phyloP scores from a whole-genome alignment of 2,888 invertebrate species.

The Chrysotoxum bicinctum region DNA sequence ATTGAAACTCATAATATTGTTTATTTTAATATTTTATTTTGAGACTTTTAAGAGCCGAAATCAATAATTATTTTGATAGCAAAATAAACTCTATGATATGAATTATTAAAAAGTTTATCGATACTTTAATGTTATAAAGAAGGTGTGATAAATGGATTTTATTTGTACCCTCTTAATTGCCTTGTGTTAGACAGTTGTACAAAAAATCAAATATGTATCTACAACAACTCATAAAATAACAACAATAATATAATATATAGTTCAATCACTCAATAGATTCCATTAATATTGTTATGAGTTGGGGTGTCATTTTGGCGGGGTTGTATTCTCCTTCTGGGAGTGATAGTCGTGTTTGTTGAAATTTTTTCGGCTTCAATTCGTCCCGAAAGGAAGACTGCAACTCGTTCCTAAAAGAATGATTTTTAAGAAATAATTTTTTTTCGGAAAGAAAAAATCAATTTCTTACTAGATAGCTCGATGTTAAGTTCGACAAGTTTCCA shows the following conservation, averaged over 20 bases:
- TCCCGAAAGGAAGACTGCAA: constrained; percentile 86
- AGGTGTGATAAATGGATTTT: background rate
- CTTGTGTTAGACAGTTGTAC: constrained; percentile 76
- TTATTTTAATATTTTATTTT: too few relatives aligned
- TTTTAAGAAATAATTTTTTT: too few relatives aligned
- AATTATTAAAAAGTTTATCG: too few relatives aligned
- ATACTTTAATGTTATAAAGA: too few relatives aligned
- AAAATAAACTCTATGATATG: too few relatives aligned
- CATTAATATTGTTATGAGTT: constrained; percentile 81
- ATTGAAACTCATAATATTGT: too few relatives aligned
- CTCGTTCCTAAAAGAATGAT: constrained; percentile 83
- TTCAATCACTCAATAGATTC: constrained; percentile 80
- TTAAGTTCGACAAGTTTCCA: constrained; percentile 77
- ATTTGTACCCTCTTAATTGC: constrained; percentile 70
- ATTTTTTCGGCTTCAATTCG: constrained; percentile 86
- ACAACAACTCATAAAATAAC: constrained; percentile 79
- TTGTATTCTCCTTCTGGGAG: constrained; percentile 81
- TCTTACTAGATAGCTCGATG: constrained; percentile 78
- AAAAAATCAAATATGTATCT: constrained; percentile 78
- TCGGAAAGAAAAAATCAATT: background rate
- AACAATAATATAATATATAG: constrained; percentile 76
- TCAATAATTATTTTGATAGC: too few relatives aligned
- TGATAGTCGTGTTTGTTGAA: constrained; percentile 82
- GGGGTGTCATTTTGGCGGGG: constrained; percentile 77
- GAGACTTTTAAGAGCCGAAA: too few relatives aligned